These are phyloP conservation scores for Tinea pellionella DNA, from an alignment of 2,888 invertebrate genomes.

Conservation along the genomic window DNA sequence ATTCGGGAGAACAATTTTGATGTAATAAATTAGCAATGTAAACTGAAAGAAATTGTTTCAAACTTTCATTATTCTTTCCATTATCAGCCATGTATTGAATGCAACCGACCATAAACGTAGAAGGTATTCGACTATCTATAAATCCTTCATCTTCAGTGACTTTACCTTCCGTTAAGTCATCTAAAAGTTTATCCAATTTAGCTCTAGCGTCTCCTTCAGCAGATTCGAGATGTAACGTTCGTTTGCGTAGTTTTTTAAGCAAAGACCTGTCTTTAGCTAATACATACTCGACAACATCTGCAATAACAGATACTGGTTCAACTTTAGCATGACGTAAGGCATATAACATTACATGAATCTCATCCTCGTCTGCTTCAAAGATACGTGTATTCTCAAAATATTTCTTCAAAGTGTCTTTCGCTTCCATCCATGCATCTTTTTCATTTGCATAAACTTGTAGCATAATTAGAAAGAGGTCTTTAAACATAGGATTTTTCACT, in stretches of 20 bases:
- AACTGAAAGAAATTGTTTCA: constrained; percentile 49
- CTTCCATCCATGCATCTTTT: constrained; percentile 54
- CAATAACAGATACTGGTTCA: constrained; percentile 37
- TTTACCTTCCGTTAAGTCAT: constrained; percentile 46
- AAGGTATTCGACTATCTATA: constrained; percentile 49
- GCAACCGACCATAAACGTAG: constrained; percentile 53
- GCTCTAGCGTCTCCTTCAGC: constrained; percentile 37
- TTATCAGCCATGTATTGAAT: constrained; percentile 43
- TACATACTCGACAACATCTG: constrained; percentile 47
- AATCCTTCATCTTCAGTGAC: constrained; percentile 40
- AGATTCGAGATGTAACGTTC: constrained; percentile 46
- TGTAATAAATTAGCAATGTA: constrained; percentile 70
- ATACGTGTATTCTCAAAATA: constrained; percentile 73
- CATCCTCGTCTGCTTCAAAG: constrained; percentile 73
- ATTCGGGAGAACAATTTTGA: constrained; percentile 63
- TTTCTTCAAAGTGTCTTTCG: constrained; percentile 62
- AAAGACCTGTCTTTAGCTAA: constrained; percentile 40
- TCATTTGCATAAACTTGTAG: constrained; percentile 62
- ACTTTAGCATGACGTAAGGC: constrained; percentile 45
- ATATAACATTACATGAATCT: constrained; percentile 77
- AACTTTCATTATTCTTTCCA: constrained; percentile 41
- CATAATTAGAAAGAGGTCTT: constrained; percentile 66
- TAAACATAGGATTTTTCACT: constrained; percentile 62
- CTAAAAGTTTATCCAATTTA: constrained; percentile 43
- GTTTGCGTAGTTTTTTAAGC: constrained; percentile 39